Conservation (phyloP, 2,888 invertebrate genomes). For the Megalurothrips usitatus region DNA sequence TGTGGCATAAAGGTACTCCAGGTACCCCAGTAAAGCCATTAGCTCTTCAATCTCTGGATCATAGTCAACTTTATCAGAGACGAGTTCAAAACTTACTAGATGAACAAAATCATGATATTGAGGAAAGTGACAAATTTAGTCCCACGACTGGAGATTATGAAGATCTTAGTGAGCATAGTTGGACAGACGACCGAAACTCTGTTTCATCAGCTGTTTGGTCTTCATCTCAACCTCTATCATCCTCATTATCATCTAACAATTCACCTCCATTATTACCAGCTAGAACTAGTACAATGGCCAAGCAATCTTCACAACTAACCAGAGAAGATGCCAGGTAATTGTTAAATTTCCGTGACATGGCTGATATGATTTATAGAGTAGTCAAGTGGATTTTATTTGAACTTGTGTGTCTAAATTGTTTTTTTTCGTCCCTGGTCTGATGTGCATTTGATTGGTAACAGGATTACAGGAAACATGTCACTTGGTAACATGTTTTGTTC, state of each 20-base stretch:
- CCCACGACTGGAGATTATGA: slow-evolving; percentile 36
- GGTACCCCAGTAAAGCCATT: slow-evolving; percentile 41
- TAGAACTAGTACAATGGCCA: not conserved
- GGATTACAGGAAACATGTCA: slow-evolving; percentile 64
- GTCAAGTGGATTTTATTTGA: no score
- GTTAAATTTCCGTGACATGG: not conserved
- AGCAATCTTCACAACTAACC: no score
- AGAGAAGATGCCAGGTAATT: not conserved
- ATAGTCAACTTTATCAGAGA: slow-evolving; percentile 44
- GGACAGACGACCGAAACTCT: slow-evolving; percentile 34
- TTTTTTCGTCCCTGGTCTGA: no score
- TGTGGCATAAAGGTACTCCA: not conserved
- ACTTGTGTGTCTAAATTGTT: no score
- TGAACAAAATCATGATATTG: slow-evolving; percentile 33
- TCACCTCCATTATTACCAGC: slow-evolving; percentile 30
- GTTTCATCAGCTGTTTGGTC: slow-evolving; percentile 34
- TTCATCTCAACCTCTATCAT: not conserved
- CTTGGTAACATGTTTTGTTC: slow-evolving; percentile 90
- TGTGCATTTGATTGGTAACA: slow-evolving; percentile 38
- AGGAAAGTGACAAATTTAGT: slow-evolving; percentile 33
- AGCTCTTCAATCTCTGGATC: slow-evolving; percentile 42
- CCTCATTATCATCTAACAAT: not conserved
- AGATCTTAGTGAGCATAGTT: slow-evolving; percentile 36
- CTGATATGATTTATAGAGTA: no score
- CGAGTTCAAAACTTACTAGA: slow-evolving; percentile 38